These are phyloP conservation scores for Oreochromis spilurus DNA, from an alignment of 2,113 vertebrate species.

Conservation along the genomic window DNA sequence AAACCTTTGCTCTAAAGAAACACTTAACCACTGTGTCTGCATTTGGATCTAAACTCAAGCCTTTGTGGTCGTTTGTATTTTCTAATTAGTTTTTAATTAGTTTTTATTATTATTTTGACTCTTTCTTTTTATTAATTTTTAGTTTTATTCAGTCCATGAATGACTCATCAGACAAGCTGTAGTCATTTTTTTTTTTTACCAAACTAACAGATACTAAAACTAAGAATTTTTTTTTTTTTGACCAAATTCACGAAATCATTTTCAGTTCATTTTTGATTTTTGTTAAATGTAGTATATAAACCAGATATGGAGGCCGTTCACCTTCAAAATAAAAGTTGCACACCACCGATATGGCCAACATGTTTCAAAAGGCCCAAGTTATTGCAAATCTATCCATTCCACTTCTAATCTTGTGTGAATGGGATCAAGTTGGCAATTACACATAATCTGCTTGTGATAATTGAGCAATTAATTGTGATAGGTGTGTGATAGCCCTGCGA, in stretches of 20 bases:
- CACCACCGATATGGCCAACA: background rate
- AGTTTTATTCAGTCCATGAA: background rate
- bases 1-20: background rate
- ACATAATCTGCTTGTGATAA: background rate
- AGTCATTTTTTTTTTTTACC: background rate
- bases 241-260: background rate
- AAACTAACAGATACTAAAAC: background rate
- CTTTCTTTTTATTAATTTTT: background rate
- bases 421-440: background rate
- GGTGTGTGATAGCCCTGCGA: background rate
- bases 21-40: background rate
- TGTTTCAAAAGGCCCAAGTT: background rate
- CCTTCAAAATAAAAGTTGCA: background rate
- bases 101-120: background rate
- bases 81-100: background rate
- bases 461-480: background rate
- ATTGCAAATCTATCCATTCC: background rate
- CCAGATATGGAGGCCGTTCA: background rate
- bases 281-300: background rate
- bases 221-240: background rate
- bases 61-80: background rate
- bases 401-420: background rate
- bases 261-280: background rate
- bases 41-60: background rate
- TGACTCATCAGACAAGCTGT: background rate